A percentile compares a stretch with the other conserved stretches of the same genome.
Evolutionary conservation across 2,797 vertebrate species (phyloP).

Genomic region (Siniperca obscura): DNA sequence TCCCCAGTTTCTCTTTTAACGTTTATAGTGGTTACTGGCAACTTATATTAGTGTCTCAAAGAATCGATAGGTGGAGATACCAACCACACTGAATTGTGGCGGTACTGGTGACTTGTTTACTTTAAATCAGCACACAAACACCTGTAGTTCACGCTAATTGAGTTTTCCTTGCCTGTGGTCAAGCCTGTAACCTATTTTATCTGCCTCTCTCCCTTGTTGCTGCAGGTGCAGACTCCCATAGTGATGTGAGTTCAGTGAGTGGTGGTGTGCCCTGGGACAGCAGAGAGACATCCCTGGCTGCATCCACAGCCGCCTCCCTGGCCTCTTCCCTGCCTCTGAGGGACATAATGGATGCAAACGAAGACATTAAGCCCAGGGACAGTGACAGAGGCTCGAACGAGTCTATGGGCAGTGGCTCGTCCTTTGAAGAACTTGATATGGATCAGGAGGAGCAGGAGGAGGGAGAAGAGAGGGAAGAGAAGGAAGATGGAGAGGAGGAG

Average conservation of each 20-base stretch:
- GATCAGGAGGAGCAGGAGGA: conserved; percentile 84
- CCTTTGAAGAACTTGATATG: conserved; percentile 97
- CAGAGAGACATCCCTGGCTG: conserved; percentile 88
- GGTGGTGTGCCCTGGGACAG: conserved; percentile 89
- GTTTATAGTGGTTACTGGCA: not conserved
- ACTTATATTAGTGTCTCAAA: not conserved
- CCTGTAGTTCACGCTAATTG: conserved; percentile 24
- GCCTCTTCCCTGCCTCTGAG: conserved; percentile 79
- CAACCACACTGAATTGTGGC: not conserved
- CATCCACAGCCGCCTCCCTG: conserved; percentile 83
- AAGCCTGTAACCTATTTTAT: not conserved
- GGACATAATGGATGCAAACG: conserved; percentile 80
- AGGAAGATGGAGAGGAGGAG: conserved; percentile 32
- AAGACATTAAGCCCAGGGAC: conserved; percentile 80
- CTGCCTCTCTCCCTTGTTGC: conserved; percentile 3
- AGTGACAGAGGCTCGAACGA: conserved; percentile 86
- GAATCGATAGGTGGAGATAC: not conserved
- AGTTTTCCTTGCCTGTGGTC: not conserved
- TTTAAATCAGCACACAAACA: conserved; percentile 12
- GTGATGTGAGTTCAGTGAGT: conserved; percentile 89
- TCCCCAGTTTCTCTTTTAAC: not conserved
- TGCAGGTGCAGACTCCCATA: conserved; percentile 87
- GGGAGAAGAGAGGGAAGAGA: conserved; percentile 59
- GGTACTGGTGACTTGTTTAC: not conserved
- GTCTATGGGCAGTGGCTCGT: conserved; percentile 91